Evolutionary conservation across 2,113 vertebrate species (phyloP).

Genomic region (Illadopsis cleaveri): DNA sequence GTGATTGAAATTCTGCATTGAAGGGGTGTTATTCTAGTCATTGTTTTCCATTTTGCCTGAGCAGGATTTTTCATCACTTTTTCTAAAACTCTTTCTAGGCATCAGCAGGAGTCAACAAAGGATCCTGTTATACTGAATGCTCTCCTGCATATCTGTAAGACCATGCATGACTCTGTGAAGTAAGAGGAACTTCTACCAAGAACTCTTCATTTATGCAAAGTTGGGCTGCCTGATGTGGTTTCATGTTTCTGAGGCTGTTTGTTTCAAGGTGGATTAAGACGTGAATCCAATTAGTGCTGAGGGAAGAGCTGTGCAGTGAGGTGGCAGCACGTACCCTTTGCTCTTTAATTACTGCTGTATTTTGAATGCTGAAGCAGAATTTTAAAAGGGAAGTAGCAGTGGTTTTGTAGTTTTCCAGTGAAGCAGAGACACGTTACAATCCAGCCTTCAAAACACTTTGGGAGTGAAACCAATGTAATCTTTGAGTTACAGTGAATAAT

Average conservation of each 20-base stretch:
- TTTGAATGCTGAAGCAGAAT: background rate
- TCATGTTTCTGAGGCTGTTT: background rate
- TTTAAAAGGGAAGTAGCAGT: background rate
- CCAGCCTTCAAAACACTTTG: background rate
- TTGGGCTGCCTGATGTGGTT: background rate
- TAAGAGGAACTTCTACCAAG: slow-evolving; percentile 66
- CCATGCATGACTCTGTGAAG: slow-evolving; percentile 99
- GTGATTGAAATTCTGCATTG: background rate
- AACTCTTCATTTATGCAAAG: background rate
- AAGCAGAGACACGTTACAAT: background rate
- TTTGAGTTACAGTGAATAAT: background rate
- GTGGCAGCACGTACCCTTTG: background rate
- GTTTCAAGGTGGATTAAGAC: slow-evolving; percentile 20
- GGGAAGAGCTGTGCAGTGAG: background rate
- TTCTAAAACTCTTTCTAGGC: slow-evolving; percentile 70
- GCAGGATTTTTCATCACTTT: background rate
- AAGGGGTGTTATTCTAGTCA: rapidly evolving
- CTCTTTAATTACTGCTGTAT: background rate
- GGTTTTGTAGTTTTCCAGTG: background rate
- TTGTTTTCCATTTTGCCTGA: background rate
- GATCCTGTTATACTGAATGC: slow-evolving; percentile 97
- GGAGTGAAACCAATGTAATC: background rate
- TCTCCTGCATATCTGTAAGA: slow-evolving; percentile 95
- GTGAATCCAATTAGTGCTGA: slow-evolving; percentile 1
- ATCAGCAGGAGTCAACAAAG: slow-evolving; percentile 91